Evolutionary conservation across 2,888 invertebrate genomes (phyloP).

Genomic region (Caradrina clavipalpis): DNA sequence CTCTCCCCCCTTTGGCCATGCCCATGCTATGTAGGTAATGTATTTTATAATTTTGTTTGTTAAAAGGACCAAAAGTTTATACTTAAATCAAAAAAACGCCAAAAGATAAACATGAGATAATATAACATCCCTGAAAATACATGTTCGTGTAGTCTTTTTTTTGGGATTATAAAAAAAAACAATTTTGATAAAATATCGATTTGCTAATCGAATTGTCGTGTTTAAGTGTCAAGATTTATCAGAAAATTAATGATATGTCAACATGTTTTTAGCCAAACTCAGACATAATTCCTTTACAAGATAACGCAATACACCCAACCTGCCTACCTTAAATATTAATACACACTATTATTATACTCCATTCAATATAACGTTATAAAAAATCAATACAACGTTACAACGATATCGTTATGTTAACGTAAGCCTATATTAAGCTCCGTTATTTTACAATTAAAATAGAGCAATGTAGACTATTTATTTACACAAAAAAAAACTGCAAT

Average conservation of each 20-base stretch:
- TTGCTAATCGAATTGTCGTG: constrained; percentile 21
- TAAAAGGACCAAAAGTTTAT: background rate
- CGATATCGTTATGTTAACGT: no score
- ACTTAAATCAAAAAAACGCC: background rate
- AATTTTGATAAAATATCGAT: constrained; percentile 28
- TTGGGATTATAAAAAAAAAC: background rate
- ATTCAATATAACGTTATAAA: no score
- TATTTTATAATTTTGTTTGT: no score
- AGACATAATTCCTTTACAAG: background rate
- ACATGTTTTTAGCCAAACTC: background rate
- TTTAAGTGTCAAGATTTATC: background rate
- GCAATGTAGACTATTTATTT: no score
- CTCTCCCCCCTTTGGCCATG: no score
- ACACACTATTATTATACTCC: no score
- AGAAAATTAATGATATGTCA: background rate
- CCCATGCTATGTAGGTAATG: no score
- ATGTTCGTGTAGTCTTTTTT: background rate
- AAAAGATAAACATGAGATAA: background rate
- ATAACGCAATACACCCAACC: background rate
- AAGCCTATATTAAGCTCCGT: no score
- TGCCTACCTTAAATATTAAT: background rate
- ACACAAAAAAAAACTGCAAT: no score
- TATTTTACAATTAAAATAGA: no score
- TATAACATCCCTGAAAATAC: background rate
- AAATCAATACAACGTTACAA: no score